Percentiles rank a stretch among this genome's conserved stretches.
Evolutionary conservation across 2,797 vertebrate genomes (phyloP).

Genomic region (Channallabes apus): DNA sequence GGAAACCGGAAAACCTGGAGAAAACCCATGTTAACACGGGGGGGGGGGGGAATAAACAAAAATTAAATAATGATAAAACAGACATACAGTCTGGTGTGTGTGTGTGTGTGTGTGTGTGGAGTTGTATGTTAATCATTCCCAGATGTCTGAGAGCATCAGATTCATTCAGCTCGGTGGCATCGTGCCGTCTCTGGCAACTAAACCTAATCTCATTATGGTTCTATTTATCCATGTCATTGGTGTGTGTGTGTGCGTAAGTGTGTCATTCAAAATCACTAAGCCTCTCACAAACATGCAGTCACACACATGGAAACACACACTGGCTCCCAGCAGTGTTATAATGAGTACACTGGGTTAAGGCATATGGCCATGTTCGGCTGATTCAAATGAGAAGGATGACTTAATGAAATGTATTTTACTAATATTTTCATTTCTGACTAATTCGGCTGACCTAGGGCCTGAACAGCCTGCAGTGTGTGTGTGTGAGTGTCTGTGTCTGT

Average conservation of each 20-base stretch:
- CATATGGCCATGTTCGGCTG: conserved; percentile 47
- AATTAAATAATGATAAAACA: neutral
- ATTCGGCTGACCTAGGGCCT: conserved; percentile 42
- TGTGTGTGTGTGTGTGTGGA: neutral
- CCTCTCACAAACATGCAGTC: conserved; percentile 23
- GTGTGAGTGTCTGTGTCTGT: conserved; percentile 26
- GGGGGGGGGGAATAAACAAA: neutral
- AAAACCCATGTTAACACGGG: neutral
- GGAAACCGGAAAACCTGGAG: neutral
- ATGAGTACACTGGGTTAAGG: conserved; percentile 52
- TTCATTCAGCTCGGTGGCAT: conserved; percentile 46
- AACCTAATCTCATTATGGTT: conserved; percentile 56
- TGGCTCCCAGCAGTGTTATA: conserved; percentile 58
- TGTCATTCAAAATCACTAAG: conserved; percentile 6
- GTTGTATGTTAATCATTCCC: conserved; percentile 40
- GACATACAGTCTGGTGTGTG: neutral
- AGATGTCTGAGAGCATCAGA: conserved; percentile 46
- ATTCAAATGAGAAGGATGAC: conserved; percentile 53
- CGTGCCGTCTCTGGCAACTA: conserved; percentile 47
- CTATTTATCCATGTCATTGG: conserved; percentile 37
- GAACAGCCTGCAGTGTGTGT: neutral
- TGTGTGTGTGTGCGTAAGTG: conserved; percentile 8
- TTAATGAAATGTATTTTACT: conserved; percentile 52
- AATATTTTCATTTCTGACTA: conserved; percentile 54
- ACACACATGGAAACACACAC: conserved; percentile 40